Conservation (phyloP, 2,888 invertebrate genomes). For the Phyto melanocephala region DNA sequence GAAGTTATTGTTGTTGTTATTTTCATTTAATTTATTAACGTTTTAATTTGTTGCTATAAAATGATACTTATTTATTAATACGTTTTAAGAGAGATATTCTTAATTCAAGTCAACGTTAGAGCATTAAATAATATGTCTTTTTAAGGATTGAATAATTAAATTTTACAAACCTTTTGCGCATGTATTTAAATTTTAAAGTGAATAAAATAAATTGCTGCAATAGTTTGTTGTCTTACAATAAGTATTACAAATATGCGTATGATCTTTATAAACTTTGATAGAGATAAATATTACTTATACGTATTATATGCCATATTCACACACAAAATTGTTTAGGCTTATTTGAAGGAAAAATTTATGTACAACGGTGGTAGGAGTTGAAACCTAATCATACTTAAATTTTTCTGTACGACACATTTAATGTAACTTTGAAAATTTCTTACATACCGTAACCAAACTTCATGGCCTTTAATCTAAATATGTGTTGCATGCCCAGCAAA, state of each 20-base stretch:
- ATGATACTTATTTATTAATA: conserved; percentile 35
- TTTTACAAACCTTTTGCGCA: neutral
- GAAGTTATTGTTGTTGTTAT: conserved; percentile 33
- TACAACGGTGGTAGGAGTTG: too few species aligned
- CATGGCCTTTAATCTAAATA: too few species aligned
- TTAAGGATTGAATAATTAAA: neutral
- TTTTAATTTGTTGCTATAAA: conserved; percentile 51
- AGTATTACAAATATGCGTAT: neutral
- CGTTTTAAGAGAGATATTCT: neutral
- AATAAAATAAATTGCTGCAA: neutral
- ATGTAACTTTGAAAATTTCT: too few species aligned
- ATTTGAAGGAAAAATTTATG: neutral
- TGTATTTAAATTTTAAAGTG: neutral
- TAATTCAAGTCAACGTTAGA: neutral
- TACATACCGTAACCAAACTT: too few species aligned
- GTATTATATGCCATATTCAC: too few species aligned
- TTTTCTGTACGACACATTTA: too few species aligned
- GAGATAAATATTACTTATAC: neutral
- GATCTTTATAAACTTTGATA: neutral
- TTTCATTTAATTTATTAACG: too few species aligned
- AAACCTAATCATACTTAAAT: too few species aligned
- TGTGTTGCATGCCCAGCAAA: too few species aligned
- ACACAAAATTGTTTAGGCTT: too few species aligned
- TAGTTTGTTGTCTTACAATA: neutral
- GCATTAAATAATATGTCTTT: neutral